Percentiles rank a stretch among this genome's conserved stretches.
Conservation (phyloP, 2,888 invertebrate species). For the Sesamia inferens region DNA sequence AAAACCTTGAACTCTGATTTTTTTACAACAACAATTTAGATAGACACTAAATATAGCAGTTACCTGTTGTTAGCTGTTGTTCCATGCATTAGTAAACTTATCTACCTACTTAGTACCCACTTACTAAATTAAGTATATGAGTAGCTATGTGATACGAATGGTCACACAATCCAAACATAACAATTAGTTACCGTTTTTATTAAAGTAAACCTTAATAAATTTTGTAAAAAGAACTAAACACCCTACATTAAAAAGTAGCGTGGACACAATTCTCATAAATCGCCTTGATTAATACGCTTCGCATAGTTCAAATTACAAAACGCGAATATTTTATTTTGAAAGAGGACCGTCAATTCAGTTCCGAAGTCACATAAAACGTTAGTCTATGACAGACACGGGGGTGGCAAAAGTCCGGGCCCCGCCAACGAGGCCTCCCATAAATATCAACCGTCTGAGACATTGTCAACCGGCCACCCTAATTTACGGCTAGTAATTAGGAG, state of each 20-base stretch:
- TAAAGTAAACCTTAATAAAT: constrained; percentile 34
- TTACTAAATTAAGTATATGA: constrained; percentile 11
- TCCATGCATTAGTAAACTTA: too few relatives aligned
- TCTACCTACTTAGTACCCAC: background rate
- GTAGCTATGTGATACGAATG: constrained; percentile 19
- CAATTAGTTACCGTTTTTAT: constrained; percentile 41
- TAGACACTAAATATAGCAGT: background rate
- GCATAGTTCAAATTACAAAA: constrained; percentile 54
- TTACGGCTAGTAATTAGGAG: constrained; percentile 89
- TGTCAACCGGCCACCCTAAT: constrained; percentile 90
- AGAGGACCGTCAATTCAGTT: constrained; percentile 64
- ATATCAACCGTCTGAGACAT: constrained; percentile 88
- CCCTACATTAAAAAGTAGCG: constrained; percentile 36
- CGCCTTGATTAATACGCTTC: constrained; percentile 50
- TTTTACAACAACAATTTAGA: background rate
- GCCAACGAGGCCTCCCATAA: constrained; percentile 83
- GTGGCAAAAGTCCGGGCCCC: constrained; percentile 79
- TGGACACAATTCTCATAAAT: constrained; percentile 44
- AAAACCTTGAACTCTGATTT: background rate
- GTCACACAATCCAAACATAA: constrained; percentile 48
- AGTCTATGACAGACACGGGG: constrained; percentile 78
- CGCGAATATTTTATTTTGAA: constrained; percentile 60
- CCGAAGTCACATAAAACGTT: constrained; percentile 71
- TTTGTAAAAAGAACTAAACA: constrained; percentile 21
- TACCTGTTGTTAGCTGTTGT: background rate